These are phyloP conservation scores for Oceanodroma tethys DNA, from an alignment of 2,113 vertebrate genomes.

Conservation along the genomic window DNA sequence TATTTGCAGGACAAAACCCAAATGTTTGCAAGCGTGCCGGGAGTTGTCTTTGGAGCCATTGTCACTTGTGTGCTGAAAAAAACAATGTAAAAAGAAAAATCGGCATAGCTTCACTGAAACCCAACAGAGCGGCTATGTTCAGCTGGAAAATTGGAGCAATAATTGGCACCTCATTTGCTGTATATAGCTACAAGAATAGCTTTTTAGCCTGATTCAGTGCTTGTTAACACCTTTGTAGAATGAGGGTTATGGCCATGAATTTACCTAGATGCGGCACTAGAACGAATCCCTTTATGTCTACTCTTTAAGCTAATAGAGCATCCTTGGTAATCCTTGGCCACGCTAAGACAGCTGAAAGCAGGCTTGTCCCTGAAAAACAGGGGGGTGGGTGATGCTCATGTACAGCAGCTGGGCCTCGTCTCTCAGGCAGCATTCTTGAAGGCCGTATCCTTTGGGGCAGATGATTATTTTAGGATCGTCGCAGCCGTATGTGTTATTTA, in stretches of 20 bases:
- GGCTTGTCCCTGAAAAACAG: not conserved
- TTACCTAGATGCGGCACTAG: not conserved
- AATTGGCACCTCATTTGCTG: not conserved
- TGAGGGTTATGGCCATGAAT: not conserved
- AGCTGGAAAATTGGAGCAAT: not conserved
- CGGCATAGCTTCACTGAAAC: not conserved
- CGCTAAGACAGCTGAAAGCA: not conserved
- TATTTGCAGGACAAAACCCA: not conserved
- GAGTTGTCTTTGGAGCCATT: not conserved
- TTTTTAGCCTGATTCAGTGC: not conserved
- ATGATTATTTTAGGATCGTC: not conserved
- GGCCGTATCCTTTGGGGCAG: fast-evolving
- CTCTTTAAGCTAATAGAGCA: not conserved
- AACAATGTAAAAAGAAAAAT: not conserved
- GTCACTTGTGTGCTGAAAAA: not conserved
- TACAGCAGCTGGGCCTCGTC: not conserved
- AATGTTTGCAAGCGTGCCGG: fast-evolving
- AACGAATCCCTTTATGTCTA: not conserved
- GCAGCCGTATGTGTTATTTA: not conserved
- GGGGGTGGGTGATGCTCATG: fast-evolving
- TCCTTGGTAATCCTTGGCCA: not conserved
- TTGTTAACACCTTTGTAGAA: not conserved
- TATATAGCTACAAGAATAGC: not conserved
- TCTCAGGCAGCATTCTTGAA: not conserved
- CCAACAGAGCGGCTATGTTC: not conserved